Evolutionary conservation across 1,140 invertebrate genomes (phyloP), one percentile per base, ranked within the genome.

Genomic region (Temnothorax nylanderi): DNA sequence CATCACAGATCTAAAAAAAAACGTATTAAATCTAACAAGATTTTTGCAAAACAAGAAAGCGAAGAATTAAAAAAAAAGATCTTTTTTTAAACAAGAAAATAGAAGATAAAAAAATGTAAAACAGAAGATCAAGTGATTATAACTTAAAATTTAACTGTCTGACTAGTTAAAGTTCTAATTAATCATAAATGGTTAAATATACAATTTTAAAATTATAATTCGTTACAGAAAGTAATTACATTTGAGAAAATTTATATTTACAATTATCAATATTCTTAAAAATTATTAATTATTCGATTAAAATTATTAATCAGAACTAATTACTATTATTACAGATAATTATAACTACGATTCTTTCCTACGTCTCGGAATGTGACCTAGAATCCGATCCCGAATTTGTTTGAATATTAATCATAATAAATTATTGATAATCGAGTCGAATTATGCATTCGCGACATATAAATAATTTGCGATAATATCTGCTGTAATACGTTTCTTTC

Each of bases 381-480:
- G 72, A 84, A 84, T 60, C 44, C n/a, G 69, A 54, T 44, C 41
- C 69, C 58, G 54, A 58, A 47, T 74, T 47, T 60, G 13, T 75
- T 74, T n/a, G 16, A 58, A 41, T 8, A 71, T 8, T 74, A 84
- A 56, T n/a, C 5, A 44, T 32, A 41, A 71, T 5, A 60, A 84
- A 75, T 37, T 54, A 62, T 13, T n/a, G 26, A 58, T 18, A 32
- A 72, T 34, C 16, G 44, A 51, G 7, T 60, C 54, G 7, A 71
- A 74, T 69, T 80, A 54, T 8, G 26, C 11, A n/a, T 77, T 21
- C 34, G 11, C 32, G 44, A 78, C 16, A 58, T 10, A 16, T 10
- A 16, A 58, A 37, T 74, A 65, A 21, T 51, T 78, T 78, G 41
- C 18, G 41, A 65, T 67, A n/a, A 32, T 74, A 47, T 60, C 7